phyloP scores from a whole-genome alignment of 2,888 invertebrate species.

The Tubulanus polymorphus region DNA sequence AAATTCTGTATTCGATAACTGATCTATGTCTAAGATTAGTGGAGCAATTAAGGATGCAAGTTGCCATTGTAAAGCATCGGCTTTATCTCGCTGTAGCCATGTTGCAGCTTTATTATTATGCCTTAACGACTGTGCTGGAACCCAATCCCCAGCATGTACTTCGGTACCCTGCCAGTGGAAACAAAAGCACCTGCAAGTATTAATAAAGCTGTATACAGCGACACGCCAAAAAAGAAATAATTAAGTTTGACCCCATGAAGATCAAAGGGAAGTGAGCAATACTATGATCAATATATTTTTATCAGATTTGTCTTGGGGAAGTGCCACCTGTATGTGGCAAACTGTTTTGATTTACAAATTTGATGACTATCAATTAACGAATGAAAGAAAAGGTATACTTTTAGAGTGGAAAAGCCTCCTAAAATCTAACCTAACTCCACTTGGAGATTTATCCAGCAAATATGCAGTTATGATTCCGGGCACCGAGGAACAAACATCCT shows the following conservation, averaged over 20 bases:
- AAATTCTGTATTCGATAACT: neutral
- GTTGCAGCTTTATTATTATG: neutral
- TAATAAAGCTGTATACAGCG: no score
- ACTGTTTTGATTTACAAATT: neutral
- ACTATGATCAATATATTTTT: neutral
- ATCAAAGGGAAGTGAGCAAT: no score
- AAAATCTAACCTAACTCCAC: neutral
- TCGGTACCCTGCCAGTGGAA: neutral
- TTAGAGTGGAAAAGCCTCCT: neutral
- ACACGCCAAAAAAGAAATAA: no score
- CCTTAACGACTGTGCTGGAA: no score
- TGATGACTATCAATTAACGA: neutral
- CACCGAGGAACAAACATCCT: neutral
- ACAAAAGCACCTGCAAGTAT: no score
- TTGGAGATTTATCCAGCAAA: neutral
- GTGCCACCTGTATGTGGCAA: neutral
- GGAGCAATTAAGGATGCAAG: neutral
- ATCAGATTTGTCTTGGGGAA: neutral
- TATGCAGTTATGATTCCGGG: neutral
- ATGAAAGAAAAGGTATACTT: neutral
- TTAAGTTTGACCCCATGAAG: slow-evolving; percentile 1
- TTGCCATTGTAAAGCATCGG: slow-evolving; percentile 5
- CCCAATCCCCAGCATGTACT: neutral
- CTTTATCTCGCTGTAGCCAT: neutral
- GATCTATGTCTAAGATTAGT: neutral